Evolutionary conservation across 2,888 invertebrate genomes (phyloP), one percentile per base, ranked within the genome.

Genomic region (Phlogophora meticulosa): DNA sequence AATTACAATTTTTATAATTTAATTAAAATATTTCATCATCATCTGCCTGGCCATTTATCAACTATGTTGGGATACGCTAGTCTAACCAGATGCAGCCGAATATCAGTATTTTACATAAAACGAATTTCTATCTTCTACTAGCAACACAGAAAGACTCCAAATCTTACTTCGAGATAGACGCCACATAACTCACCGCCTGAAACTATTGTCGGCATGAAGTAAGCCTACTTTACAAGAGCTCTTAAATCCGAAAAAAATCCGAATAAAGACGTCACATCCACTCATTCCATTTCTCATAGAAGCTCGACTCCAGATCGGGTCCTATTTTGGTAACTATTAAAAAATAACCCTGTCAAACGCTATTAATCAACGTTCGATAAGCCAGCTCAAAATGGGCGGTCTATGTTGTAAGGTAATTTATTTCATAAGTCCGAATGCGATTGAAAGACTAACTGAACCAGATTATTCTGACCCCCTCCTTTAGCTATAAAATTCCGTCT

Each of bases 341-440:
- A 92, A 90, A 91, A 92, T 92, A 91, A 86, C 87, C 89, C 89
- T 90, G 90, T 91, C 91, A 89, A 83, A 91, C 82, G 85, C 91
- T 92, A 94, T 94, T 90, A 93, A 93, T 94, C 94, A 94, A 92
- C 87, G 87, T 92, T 93, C 91, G 93, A 94, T 94, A 94, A 93
- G 86, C 82, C 85, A 85, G 84, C 85, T 90, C 92, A 85, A 87
- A 92, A 93, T 93, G 93, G 94, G 93, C 92, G 92, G 93, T 89
- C 93, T 87, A 77, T 89, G 86, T 89, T 89, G 88, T 89, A 88
- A 87, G 87, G 90, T 93, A 91, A 94, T 93, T 94, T 93, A 93
- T 93, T 90, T 90, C 86, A 89, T 90, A 89, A 87, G 87, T 88
- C 84, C 85, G 80, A 86, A 85, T 85, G 76, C 80, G 82, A 88